Conservation (phyloP, 2,797 vertebrate genomes). For the Hippoglossus hippoglossus region DNA sequence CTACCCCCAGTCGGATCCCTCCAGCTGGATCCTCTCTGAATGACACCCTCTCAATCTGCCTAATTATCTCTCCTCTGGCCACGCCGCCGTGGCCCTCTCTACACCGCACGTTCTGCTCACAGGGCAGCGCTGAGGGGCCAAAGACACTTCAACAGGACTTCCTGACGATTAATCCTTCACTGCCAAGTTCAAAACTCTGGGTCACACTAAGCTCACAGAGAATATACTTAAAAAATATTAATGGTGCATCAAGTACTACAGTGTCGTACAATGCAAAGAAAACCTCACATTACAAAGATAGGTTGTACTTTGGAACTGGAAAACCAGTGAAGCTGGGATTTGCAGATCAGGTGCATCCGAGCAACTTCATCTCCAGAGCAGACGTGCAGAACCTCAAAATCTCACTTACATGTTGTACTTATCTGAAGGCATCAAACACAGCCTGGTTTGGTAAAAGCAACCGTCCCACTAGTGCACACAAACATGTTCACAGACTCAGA, state of each 20-base stretch:
- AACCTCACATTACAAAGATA: not conserved
- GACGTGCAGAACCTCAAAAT: not conserved
- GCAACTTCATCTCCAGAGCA: not conserved
- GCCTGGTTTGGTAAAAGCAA: not conserved
- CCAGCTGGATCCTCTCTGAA: constrained; percentile 88
- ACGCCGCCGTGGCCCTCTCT: constrained; percentile 62
- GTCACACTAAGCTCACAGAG: constrained; percentile 1
- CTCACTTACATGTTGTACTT: not conserved
- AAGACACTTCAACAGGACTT: constrained; percentile 74
- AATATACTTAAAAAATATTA: not conserved
- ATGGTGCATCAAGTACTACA: no score
- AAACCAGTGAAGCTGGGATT: not conserved
- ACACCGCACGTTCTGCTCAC: constrained; percentile 57
- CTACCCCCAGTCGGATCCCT: constrained; percentile 76
- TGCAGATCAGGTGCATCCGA: not conserved
- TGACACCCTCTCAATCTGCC: constrained; percentile 88
- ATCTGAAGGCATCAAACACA: constrained; percentile 16
- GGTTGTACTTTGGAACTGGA: not conserved
- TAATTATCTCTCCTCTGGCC: constrained; percentile 86
- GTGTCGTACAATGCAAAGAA: not conserved
- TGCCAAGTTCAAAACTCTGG: constrained; percentile 77
- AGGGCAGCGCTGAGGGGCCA: constrained; percentile 65
- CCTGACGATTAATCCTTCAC: constrained; percentile 69
- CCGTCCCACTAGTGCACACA: not conserved
- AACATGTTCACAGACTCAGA: not conserved